Percentiles rank a stretch among this genome's conserved stretches.
Conservation (phyloP, 2,113 vertebrate genomes). For the Eulemur rufifrons region DNA sequence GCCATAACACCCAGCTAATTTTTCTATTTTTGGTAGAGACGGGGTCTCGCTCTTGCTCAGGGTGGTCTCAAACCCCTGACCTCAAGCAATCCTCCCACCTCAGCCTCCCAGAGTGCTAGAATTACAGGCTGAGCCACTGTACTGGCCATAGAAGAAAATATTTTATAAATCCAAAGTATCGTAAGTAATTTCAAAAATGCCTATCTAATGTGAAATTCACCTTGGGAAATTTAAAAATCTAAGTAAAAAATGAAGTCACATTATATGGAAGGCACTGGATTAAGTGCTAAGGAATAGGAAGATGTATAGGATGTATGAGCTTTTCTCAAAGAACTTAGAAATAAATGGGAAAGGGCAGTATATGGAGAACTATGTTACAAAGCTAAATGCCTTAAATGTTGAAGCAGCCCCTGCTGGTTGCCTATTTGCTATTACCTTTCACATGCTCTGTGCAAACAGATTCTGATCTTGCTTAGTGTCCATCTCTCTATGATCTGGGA, state of each 20-base stretch:
- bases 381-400: neutral
- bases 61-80: no score
- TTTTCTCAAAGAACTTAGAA: neutral
- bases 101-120: no score
- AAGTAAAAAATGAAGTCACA: neutral
- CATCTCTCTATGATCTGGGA: neutral
- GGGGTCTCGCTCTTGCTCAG: no score
- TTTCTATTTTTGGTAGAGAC: no score
- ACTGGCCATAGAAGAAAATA: neutral
- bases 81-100: no score
- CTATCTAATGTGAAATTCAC: slow-evolving; percentile 16
- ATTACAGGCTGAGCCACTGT: no score
- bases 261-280: neutral
- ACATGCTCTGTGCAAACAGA: neutral
- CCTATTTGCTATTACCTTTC: neutral
- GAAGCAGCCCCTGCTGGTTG: neutral
- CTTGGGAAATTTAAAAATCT: neutral
- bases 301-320: neutral
- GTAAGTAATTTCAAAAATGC: slow-evolving; percentile 39
- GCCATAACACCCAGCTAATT: no score
- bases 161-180: neutral
- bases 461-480: neutral
- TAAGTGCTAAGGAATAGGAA: slow-evolving; percentile 28
- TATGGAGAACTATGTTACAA: neutral
- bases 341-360: neutral